phyloP scores from a whole-genome alignment of 2,888 invertebrate species.

The Polietes domitor region DNA sequence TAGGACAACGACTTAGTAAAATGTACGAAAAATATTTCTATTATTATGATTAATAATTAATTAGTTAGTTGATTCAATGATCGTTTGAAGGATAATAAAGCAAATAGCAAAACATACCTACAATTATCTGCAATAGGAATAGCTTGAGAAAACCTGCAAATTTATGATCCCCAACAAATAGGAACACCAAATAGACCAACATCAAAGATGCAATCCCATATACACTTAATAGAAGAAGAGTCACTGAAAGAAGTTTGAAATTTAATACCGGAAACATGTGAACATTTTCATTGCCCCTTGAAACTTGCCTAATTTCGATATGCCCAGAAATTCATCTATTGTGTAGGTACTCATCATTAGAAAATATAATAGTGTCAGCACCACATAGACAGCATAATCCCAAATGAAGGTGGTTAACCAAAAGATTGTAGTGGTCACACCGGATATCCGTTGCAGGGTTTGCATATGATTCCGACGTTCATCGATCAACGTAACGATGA shows the following conservation, averaged over 20 bases:
- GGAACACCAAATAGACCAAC: constrained; percentile 86
- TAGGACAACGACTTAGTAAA: too few species aligned
- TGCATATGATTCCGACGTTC: constrained; percentile 87
- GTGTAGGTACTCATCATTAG: constrained; percentile 31
- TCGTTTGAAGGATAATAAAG: background rate
- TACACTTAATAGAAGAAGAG: constrained; percentile 84
- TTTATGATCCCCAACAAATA: constrained; percentile 85
- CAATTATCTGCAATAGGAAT: constrained; percentile 81
- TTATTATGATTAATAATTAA: too few species aligned
- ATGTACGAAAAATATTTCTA: too few species aligned
- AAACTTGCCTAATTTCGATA: constrained; percentile 70
- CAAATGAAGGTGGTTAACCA: constrained; percentile 87
- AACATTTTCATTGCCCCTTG: background rate
- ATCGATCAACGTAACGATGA: constrained; percentile 84
- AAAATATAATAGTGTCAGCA: background rate
- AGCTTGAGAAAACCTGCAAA: constrained; percentile 86
- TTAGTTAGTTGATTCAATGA: too few species aligned
- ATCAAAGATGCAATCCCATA: constrained; percentile 88
- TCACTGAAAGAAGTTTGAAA: constrained; percentile 79
- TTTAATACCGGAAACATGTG: background rate
- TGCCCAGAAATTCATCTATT: constrained; percentile 67
- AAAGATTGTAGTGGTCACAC: constrained; percentile 85
- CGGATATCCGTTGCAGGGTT: constrained; percentile 87
- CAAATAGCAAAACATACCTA: constrained; percentile 61
- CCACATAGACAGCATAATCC: constrained; percentile 48